Evolutionary conservation across 2,113 vertebrate genomes (phyloP).

Genomic region (Lamprologus sp.): DNA sequence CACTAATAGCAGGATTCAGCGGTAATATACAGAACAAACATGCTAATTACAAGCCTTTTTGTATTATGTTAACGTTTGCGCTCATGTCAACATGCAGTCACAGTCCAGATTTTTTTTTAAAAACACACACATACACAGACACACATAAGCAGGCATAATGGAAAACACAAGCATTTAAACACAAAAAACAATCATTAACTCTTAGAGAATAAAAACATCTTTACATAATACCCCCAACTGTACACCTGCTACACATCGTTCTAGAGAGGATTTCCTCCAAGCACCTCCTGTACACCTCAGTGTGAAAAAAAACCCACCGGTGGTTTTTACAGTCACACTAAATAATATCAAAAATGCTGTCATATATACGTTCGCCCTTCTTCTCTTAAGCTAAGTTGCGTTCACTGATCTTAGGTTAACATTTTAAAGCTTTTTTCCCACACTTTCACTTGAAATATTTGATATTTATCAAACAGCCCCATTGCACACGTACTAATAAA

Average conservation of each 20-base stretch:
- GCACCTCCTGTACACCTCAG: background rate
- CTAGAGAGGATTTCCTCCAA: background rate
- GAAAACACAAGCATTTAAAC: background rate
- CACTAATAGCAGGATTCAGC: background rate
- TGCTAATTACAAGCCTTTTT: background rate
- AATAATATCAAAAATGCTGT: background rate
- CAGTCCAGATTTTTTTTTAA: background rate
- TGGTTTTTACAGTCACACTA: background rate
- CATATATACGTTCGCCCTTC: background rate
- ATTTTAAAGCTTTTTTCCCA: background rate
- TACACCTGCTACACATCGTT: constrained; percentile 12
- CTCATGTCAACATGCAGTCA: background rate
- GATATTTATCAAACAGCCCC: background rate
- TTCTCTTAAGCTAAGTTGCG: background rate
- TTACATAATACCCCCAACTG: constrained; percentile 6
- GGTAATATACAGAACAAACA: background rate
- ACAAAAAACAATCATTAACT: background rate
- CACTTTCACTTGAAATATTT: background rate
- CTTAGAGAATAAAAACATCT: background rate
- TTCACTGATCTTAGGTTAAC: background rate
- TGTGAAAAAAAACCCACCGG: background rate
- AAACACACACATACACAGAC: background rate
- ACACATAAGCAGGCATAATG: background rate
- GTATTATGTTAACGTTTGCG: background rate
- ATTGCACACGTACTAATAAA: background rate